Percentiles rank a stretch among this genome's conserved stretches.
Evolutionary conservation across 2,113 vertebrate species (phyloP).

Genomic region (Delphinus delphis): DNA sequence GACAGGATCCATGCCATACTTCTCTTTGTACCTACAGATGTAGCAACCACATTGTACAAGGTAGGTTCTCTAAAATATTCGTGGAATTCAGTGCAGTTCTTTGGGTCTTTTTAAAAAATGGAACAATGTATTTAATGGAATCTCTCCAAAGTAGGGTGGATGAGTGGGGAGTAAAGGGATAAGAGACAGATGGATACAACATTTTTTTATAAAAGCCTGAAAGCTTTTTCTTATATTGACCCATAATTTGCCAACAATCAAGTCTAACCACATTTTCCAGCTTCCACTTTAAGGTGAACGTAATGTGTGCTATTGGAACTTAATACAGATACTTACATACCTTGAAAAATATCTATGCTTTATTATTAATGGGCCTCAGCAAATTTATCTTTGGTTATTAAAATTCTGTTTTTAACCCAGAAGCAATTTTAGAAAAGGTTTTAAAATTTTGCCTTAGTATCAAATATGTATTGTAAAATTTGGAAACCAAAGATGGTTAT

Average conservation of each 20-base stretch:
- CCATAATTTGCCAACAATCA: not conserved
- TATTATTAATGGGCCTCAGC: not conserved
- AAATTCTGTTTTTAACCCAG: not conserved
- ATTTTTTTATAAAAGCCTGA: not conserved
- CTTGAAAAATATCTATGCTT: slow-evolving; percentile 9
- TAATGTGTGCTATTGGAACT: not conserved
- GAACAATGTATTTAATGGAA: not conserved
- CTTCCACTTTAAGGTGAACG: not conserved
- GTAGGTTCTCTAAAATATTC: not conserved
- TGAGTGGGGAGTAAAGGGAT: not conserved
- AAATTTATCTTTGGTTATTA: not conserved
- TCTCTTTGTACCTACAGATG: not conserved
- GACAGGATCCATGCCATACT: not conserved
- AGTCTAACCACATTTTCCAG: slow-evolving; percentile 46
- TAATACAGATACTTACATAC: not conserved
- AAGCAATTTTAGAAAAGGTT: slow-evolving; percentile 36
- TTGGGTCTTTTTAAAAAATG: not conserved
- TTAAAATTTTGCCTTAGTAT: slow-evolving; percentile 43
- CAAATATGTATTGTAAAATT: slow-evolving; percentile 10
- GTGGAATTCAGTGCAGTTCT: not conserved
- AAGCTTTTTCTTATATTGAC: slow-evolving; percentile 3
- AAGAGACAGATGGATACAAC: not conserved
- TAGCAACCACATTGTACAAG: not conserved
- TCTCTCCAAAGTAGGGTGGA: not conserved
- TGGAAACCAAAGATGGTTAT: not conserved